These are phyloP conservation scores for Xylocopa sonorina DNA, from an alignment of 1,140 invertebrate genomes.

Conservation along the genomic window DNA sequence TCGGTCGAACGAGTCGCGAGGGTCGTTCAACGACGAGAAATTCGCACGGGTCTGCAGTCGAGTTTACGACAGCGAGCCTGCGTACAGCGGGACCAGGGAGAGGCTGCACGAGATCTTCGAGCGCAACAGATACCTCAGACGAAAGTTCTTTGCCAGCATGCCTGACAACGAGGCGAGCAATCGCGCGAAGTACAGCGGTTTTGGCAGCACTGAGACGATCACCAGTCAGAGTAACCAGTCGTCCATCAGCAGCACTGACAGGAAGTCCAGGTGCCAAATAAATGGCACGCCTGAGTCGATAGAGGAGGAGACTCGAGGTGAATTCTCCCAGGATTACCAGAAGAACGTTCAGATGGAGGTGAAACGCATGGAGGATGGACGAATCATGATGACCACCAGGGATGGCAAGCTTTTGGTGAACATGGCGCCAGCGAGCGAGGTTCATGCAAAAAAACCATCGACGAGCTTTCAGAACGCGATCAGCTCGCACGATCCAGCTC, in stretches of 20 bases:
- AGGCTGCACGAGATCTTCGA: constrained; percentile 79
- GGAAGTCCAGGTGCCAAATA: constrained; percentile 71
- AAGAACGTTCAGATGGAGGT: not conserved
- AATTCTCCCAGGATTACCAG: not conserved
- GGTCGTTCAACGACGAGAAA: not conserved
- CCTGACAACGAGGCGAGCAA: constrained; percentile 38
- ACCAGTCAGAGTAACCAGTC: constrained; percentile 80
- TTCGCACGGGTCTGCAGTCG: not conserved
- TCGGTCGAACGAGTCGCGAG: not conserved
- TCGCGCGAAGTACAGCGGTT: constrained; percentile 62
- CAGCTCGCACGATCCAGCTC: not conserved
- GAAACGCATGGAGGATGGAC: not conserved
- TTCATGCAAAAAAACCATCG: not conserved
- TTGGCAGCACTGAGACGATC: constrained; percentile 80
- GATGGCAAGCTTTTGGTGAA: constrained; percentile 45
- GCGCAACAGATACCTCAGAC: constrained; percentile 75
- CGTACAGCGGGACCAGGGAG: constrained; percentile 74
- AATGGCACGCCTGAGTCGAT: constrained; percentile 68
- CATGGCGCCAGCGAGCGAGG: constrained; percentile 30
- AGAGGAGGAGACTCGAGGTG: constrained; percentile 37
- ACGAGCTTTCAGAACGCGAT: not conserved
- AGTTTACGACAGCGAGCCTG: constrained; percentile 37
- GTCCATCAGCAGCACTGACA: constrained; percentile 73
- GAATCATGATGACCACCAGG: not conserved
- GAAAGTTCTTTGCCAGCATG: constrained; percentile 75